Evolutionary conservation across 2,797 vertebrate genomes (phyloP), one percentile per base, ranked within the genome.

Genomic region (Eurystomus glaucurus): DNA sequence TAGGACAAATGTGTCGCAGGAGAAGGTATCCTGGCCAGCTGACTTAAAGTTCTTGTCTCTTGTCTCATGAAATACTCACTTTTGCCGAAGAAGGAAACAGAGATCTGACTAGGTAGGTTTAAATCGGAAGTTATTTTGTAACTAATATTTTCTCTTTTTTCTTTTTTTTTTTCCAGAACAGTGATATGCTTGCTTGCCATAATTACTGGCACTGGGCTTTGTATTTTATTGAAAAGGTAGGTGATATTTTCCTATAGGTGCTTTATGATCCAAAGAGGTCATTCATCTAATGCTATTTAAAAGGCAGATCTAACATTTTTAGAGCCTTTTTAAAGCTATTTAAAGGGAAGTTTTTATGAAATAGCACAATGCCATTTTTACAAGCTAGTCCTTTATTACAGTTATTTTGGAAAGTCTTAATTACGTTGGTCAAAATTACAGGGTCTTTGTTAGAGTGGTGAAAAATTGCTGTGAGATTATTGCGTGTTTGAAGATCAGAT

Each of bases 121-220:
- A 83, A 80, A 79, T 61, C 20, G 3, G 11, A 69, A 85, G 20
- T 85, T 77, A 69, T 43, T 92, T 76, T 75, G 29, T 82, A 84
- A 88, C 29, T 91, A 85, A 37, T 76, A 6, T 35, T 50, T 29
- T 48, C 1, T 50, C 10, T 22, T 52, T 11, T 37, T 51, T 11
- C 35, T 51, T 64, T 2, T 41, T 89, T 89, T 87, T 82, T 61
- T 96, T 95, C 6, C 97, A 99, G 99, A 97, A 90, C 5, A 98
- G 98, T 9, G 99, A 99, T 72, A 98, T 99, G 98, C 98, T 99
- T 66, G 99, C 99, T 55, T 98, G 99, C 90, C 99, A 99, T 75
- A 99, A 99, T 97, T 99, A 99, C 61, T 99, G 99, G 99, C 99
- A 99, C 88, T 99, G 99, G 99, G 99, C 99, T 45, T 97, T 99